These are phyloP conservation scores for Pteruthius melanotis DNA, from an alignment of 2,113 vertebrate genomes.

Conservation along the genomic window DNA sequence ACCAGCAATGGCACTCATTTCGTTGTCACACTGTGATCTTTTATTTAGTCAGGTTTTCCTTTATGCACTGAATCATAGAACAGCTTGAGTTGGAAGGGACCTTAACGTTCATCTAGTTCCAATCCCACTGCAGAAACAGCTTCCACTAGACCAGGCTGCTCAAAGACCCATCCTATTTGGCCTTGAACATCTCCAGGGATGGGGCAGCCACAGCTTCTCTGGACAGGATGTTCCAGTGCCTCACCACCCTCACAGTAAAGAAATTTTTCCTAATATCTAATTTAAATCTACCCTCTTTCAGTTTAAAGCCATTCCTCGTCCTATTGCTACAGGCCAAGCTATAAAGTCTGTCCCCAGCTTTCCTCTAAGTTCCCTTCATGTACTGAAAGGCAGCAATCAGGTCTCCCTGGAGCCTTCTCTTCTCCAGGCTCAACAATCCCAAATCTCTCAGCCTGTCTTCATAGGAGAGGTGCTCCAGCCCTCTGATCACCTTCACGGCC, in stretches of 20 bases:
- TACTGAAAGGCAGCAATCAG: not conserved
- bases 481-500: not conserved
- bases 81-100: not conserved
- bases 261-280: not conserved
- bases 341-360: not conserved
- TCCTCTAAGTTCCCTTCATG: not conserved
- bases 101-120: not conserved
- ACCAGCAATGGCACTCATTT: not conserved
- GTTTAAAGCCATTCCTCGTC: not conserved
- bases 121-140: not conserved
- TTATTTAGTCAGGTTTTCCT: not conserved
- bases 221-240: not conserved
- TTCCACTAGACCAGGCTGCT: not conserved
- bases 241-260: not conserved
- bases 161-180: not conserved
- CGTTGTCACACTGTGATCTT: not conserved
- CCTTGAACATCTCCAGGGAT: not conserved
- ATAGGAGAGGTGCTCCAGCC: not conserved
- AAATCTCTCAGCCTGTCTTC: not conserved
- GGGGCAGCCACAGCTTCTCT: not conserved
- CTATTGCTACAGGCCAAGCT: fast-evolving
- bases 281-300: not conserved
- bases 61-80: not conserved
- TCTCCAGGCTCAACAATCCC: not conserved
- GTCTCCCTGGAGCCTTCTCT: not conserved